Percentiles rank a stretch among this genome's conserved stretches.
phyloP scores from a whole-genome alignment of 2,113 vertebrate genomes.

The Anguilla japonica region DNA sequence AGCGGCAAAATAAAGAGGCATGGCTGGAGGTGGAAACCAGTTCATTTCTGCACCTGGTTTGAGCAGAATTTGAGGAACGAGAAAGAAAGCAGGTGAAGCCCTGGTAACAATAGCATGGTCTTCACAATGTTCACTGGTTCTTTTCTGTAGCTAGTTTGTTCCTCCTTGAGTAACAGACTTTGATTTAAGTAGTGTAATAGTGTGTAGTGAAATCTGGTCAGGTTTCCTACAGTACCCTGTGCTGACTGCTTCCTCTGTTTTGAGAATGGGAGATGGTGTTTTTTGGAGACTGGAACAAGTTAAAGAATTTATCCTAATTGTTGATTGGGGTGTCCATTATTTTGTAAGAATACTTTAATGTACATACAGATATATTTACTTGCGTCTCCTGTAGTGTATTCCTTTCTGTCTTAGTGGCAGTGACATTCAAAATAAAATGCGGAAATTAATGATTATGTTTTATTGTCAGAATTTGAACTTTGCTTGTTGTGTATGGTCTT shows the following conservation, averaged over 20 bases:
- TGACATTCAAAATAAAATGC: too few relatives aligned
- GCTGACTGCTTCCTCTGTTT: background rate
- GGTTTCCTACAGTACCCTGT: background rate
- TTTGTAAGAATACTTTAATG: too few relatives aligned
- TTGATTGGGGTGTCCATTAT: too few relatives aligned
- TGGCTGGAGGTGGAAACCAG: background rate
- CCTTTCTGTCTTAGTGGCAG: too few relatives aligned
- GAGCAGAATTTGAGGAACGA: background rate
- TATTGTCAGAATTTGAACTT: too few relatives aligned
- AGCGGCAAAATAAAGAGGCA: background rate
- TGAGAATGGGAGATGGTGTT: background rate
- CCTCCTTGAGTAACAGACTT: background rate
- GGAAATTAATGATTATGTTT: too few relatives aligned
- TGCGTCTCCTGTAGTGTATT: too few relatives aligned
- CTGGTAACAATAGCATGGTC: background rate
- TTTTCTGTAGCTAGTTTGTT: background rate
- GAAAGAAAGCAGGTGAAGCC: background rate
- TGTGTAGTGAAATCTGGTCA: background rate
- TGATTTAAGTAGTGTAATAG: too few relatives aligned
- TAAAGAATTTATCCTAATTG: background rate
- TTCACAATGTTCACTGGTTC: background rate
- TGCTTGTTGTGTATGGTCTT: too few relatives aligned
- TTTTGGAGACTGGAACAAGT: background rate
- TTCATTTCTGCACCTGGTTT: background rate
- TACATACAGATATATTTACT: too few relatives aligned